Conservation (phyloP, 2,797 vertebrate genomes). For the Galago senegalensis region DNA sequence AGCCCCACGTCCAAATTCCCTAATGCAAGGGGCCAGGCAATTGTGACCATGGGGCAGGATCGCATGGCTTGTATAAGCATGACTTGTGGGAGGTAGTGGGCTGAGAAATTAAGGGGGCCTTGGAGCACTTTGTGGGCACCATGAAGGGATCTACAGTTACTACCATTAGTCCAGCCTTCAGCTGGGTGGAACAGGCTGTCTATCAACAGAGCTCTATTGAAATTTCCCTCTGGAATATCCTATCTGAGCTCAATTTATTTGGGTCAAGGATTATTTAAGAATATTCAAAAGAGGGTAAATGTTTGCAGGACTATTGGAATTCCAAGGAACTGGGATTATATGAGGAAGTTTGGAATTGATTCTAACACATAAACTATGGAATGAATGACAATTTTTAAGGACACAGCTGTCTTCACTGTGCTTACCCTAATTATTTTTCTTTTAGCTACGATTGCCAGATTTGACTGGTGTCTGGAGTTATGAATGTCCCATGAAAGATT, state of each 20-base stretch:
- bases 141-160: background rate
- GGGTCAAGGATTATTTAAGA: slow-evolving; percentile 59
- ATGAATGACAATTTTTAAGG: slow-evolving; percentile 80
- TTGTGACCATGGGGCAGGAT: background rate
- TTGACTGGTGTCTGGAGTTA: background rate
- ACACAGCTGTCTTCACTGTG: slow-evolving; percentile 62
- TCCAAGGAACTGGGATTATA: slow-evolving; percentile 35
- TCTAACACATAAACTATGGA: slow-evolving; percentile 73
- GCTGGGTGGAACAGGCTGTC: background rate
- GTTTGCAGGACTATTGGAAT: slow-evolving; percentile 74
- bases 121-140: background rate
- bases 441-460: background rate
- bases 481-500: background rate
- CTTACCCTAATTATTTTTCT: slow-evolving; percentile 81
- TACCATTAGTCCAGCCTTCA: background rate
- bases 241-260: background rate
- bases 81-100: background rate
- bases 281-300: slow-evolving; percentile 42
- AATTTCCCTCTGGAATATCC: rapidly evolving
- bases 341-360: slow-evolving; percentile 60
- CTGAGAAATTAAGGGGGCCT: background rate
- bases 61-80: no score
- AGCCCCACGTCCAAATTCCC: background rate
- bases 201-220: background rate
- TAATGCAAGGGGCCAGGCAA: background rate